Percentiles rank a stretch among this genome's conserved stretches.
These are phyloP conservation scores for Pseudobourletiella spinata DNA, from an alignment of 1,140 invertebrate genomes.

Conservation along the genomic window DNA sequence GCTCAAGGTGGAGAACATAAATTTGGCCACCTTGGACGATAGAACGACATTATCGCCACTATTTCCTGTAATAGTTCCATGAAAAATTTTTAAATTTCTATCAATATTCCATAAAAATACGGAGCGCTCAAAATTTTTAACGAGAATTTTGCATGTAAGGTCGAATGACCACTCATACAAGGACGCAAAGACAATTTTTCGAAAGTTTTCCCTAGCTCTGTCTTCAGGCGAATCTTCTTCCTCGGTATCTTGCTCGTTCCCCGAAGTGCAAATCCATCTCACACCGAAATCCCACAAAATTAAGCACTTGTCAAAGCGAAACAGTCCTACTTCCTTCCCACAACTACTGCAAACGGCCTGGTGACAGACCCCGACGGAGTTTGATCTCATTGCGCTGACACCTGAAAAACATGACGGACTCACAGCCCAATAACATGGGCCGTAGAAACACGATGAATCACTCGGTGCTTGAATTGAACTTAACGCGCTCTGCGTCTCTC, in stretches of 20 bases:
- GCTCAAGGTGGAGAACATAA: conserved; percentile 11
- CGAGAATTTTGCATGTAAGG: conserved; percentile 15
- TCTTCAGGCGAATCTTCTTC: background rate
- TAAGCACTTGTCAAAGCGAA: conserved; percentile 8
- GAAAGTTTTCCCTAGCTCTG: conserved; percentile 14
- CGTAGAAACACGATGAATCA: conserved; percentile 16
- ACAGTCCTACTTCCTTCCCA: conserved; percentile 19
- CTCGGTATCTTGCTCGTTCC: background rate
- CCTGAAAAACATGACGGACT: conserved; percentile 12
- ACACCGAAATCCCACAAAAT: conserved; percentile 28
- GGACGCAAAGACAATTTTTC: conserved; percentile 21
- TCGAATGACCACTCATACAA: conserved; percentile 25
- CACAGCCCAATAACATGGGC: conserved; percentile 28
- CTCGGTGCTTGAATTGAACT: conserved; percentile 18
- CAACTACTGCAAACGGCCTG: conserved; percentile 19
- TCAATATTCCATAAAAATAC: conserved; percentile 30
- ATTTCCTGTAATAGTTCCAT: background rate
- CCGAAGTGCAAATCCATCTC: conserved; percentile 1
- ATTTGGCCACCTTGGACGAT: conserved; percentile 21
- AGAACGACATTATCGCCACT: background rate
- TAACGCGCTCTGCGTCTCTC: conserved; percentile 1
- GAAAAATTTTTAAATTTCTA: conserved; percentile 20
- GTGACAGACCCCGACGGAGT: background rate
- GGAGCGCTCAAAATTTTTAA: conserved; percentile 8
- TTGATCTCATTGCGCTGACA: background rate